phyloP scores from a whole-genome alignment of 2,888 invertebrate species.

The Cylloceria caligata region DNA sequence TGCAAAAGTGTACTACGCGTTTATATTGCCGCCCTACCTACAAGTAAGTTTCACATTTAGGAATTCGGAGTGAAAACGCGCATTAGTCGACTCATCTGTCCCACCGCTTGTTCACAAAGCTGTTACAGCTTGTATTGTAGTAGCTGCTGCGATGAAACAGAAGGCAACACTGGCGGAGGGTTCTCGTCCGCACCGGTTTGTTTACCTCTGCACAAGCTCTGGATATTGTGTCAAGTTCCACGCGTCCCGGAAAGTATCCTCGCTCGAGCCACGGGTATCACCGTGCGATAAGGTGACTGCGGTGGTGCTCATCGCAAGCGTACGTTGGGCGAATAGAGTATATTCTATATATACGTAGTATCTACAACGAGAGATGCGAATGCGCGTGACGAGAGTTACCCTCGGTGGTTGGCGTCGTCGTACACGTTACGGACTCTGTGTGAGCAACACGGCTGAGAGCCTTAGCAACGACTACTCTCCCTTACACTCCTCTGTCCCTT shows the following conservation, averaged over 20 bases:
- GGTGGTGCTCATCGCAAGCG: slow-evolving; percentile 13
- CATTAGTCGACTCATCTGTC: slow-evolving; percentile 51
- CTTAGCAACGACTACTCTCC: slow-evolving; percentile 46
- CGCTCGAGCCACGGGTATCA: slow-evolving; percentile 44
- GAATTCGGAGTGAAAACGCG: slow-evolving; percentile 51
- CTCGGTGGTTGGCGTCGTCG: slow-evolving; percentile 30
- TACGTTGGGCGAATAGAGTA: background rate
- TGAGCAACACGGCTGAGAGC: slow-evolving; percentile 58
- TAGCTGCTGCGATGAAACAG: slow-evolving; percentile 27
- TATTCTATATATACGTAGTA: slow-evolving; percentile 29
- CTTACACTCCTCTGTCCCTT: no score
- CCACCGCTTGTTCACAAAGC: background rate
- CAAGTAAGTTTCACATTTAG: background rate
- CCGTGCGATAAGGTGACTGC: slow-evolving; percentile 41
- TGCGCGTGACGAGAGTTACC: slow-evolving; percentile 35
- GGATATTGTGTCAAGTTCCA: slow-evolving; percentile 76
- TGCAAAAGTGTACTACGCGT: background rate
- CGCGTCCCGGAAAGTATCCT: slow-evolving; percentile 74
- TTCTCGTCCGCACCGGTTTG: slow-evolving; percentile 67
- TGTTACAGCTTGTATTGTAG: no score
- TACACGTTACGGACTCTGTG: slow-evolving; percentile 52
- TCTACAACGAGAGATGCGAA: slow-evolving; percentile 34
- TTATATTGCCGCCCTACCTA: background rate
- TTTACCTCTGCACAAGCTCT: slow-evolving; percentile 71
- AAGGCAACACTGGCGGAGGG: slow-evolving; percentile 34